Percentiles rank a stretch among this genome's conserved stretches.
These are phyloP conservation scores for Halcyon chelicuti DNA, from an alignment of 2,797 vertebrate genomes.

Conservation along the genomic window DNA sequence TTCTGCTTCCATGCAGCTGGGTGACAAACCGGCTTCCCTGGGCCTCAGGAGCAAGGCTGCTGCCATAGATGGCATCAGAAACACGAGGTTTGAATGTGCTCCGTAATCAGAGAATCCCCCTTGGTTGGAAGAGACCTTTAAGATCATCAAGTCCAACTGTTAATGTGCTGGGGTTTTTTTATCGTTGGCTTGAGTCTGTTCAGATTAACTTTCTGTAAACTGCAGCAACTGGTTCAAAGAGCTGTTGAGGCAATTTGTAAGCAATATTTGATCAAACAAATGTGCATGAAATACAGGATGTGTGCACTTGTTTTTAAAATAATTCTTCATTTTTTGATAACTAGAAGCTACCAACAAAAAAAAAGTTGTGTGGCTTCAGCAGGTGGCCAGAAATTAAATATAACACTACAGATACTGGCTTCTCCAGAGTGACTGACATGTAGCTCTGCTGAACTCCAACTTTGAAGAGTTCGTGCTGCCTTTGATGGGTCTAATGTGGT, in stretches of 20 bases:
- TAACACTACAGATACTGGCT: background rate
- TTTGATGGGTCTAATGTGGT: background rate
- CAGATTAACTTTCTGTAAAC: background rate
- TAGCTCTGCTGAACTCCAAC: background rate
- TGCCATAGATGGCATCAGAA: accelerated
- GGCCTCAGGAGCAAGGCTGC: background rate
- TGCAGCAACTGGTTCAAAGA: background rate
- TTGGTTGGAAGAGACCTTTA: no score
- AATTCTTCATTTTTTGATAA: background rate
- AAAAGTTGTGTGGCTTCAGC: background rate
- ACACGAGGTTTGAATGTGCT: background rate
- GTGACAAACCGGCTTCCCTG: background rate
- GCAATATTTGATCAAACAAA: background rate
- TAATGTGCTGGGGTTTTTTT: background rate
- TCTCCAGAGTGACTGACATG: background rate
- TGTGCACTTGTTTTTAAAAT: background rate
- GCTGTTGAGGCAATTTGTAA: background rate
- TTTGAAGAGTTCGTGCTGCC: background rate
- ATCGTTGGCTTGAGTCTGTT: background rate
- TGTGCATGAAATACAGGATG: background rate
- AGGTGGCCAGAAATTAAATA: background rate
- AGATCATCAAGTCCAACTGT: no score
- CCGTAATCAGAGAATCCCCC: no score
- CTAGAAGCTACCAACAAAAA: background rate
- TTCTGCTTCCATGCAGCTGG: background rate